phyloP scores from a whole-genome alignment of 1,140 invertebrate genomes.

The Meloidogyne exigua region DNA sequence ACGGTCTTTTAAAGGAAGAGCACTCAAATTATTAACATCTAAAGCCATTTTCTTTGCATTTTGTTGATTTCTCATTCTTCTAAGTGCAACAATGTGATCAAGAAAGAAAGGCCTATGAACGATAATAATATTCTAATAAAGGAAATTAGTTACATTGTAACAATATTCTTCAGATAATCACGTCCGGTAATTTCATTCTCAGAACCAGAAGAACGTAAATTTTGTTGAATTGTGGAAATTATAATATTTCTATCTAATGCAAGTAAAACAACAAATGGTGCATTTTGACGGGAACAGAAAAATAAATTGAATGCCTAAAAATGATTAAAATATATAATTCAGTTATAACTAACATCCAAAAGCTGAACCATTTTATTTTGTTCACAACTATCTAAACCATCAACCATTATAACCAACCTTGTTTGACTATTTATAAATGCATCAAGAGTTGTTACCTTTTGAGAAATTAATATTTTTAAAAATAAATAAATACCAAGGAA shows the following conservation, averaged over 20 bases:
- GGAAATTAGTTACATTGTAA: conserved; percentile 72
- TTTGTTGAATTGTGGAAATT: conserved; percentile 60
- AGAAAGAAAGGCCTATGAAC: conserved; percentile 80
- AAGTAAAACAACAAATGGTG: conserved; percentile 61
- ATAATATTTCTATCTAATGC: conserved; percentile 63
- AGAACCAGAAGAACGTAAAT: conserved; percentile 42
- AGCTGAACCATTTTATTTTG: conserved; percentile 87
- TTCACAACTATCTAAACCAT: conserved; percentile 94
- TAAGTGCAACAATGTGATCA: conserved; percentile 74
- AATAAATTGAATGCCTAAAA: conserved; percentile 90
- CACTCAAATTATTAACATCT: neutral
- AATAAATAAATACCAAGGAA: conserved; percentile 72
- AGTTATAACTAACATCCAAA: conserved; percentile 72
- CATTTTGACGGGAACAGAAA: conserved; percentile 68
- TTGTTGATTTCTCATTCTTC: conserved; percentile 16
- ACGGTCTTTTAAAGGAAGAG: conserved; percentile 24
- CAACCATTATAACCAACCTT: conserved; percentile 80
- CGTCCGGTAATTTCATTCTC: conserved; percentile 76
- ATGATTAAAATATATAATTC: neutral
- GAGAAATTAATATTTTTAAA: neutral
- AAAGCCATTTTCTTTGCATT: conserved; percentile 25
- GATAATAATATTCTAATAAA: neutral
- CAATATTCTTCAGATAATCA: conserved; percentile 91
- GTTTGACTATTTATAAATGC: conserved; percentile 60
- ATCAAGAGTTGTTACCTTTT: conserved; percentile 44